Evolutionary conservation across 2,797 vertebrate species (phyloP).

Genomic region (Oreochromis grahami): DNA sequence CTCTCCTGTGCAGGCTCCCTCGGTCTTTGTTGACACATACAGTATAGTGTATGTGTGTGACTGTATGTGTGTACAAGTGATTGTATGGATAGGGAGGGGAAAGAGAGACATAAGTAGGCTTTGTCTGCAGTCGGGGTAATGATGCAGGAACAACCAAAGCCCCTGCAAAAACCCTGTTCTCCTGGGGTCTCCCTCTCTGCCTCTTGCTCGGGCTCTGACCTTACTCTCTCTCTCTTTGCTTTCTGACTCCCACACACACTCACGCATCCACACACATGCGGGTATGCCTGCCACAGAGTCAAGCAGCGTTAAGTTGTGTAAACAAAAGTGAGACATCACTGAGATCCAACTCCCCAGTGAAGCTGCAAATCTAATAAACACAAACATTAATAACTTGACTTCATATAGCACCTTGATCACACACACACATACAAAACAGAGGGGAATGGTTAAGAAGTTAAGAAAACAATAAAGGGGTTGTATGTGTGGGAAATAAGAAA

Average conservation of each 20-base stretch:
- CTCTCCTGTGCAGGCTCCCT: slow-evolving; percentile 76
- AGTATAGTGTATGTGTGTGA: slow-evolving; percentile 34
- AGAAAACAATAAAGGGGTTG: not conserved
- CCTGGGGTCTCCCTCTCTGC: slow-evolving; percentile 67
- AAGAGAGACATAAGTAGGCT: slow-evolving; percentile 64
- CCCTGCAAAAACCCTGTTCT: slow-evolving; percentile 78
- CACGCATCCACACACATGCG: not conserved
- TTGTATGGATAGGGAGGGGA: slow-evolving; percentile 34
- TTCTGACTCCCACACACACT: not conserved
- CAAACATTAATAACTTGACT: slow-evolving; percentile 52
- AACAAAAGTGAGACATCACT: slow-evolving; percentile 85
- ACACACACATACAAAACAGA: not conserved
- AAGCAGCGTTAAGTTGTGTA: slow-evolving; percentile 76
- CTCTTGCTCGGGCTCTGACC: slow-evolving; percentile 17
- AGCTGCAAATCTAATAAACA: slow-evolving; percentile 77
- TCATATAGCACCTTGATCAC: slow-evolving; percentile 22
- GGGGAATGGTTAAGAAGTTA: not conserved
- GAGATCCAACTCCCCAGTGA: slow-evolving; percentile 73
- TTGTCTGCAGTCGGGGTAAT: slow-evolving; percentile 84
- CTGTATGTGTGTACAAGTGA: slow-evolving; percentile 53
- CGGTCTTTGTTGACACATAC: slow-evolving; percentile 84
- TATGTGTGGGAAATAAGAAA: not conserved
- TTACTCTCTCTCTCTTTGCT: not conserved
- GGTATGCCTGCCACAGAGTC: slow-evolving; percentile 68
- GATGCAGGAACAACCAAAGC: slow-evolving; percentile 84